Evolutionary conservation across 2,888 invertebrate species (phyloP).

Genomic region (Liodrosophila aerea): DNA sequence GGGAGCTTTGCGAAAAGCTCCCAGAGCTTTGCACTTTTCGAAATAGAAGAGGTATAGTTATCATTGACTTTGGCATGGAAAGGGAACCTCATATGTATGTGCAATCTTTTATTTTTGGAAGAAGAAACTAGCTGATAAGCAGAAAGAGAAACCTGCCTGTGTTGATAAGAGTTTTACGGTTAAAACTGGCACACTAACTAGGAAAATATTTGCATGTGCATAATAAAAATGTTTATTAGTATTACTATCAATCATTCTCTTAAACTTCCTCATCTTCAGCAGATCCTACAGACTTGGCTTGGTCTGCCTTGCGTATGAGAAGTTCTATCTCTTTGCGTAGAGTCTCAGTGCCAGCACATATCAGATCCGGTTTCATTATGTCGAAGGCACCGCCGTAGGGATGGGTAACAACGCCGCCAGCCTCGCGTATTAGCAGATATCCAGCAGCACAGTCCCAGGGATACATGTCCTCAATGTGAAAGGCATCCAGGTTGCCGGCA

Average conservation of each 20-base stretch:
- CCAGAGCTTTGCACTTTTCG: conserved; percentile 35
- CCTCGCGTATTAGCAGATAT: conserved; percentile 88
- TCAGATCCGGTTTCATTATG: conserved; percentile 84
- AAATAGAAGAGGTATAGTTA: conserved; percentile 15
- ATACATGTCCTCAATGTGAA: conserved; percentile 88
- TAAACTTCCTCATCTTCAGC: conserved; percentile 19
- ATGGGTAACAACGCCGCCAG: conserved; percentile 88
- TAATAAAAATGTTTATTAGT: conserved; percentile 4
- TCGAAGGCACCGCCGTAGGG: conserved; percentile 85
- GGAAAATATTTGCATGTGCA: too few species aligned
- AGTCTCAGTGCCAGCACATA: conserved; percentile 83
- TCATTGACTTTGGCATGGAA: too few species aligned
- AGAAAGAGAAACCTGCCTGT: too few species aligned
- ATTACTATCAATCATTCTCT: conserved; percentile 18
- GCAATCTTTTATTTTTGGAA: too few species aligned
- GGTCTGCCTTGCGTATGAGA: conserved; percentile 84
- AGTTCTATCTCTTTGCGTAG: conserved; percentile 83
- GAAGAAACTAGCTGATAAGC: too few species aligned
- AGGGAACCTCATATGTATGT: too few species aligned
- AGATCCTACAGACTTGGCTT: conserved; percentile 70
- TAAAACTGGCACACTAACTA: too few species aligned
- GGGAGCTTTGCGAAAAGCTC: conserved; percentile 33
- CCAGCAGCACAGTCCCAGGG: conserved; percentile 92
- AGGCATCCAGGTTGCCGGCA: conserved; percentile 87
- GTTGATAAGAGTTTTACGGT: too few species aligned